Evolutionary conservation across 2,888 invertebrate species (phyloP).

Genomic region (Syrphus vitripennis): DNA sequence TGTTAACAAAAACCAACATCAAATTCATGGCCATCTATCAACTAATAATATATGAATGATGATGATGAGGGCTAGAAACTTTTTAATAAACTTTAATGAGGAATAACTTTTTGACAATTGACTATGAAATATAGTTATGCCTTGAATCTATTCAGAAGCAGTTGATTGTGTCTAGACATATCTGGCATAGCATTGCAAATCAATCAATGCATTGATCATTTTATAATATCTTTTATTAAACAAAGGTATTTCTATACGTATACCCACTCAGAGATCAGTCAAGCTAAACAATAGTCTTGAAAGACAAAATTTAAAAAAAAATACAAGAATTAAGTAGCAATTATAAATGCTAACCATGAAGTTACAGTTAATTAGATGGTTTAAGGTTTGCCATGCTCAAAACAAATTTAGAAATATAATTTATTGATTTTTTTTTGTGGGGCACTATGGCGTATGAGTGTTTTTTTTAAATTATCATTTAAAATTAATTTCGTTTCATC

Average conservation of each 20-base stretch:
- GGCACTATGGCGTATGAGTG: conserved; percentile 51
- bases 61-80: background rate
- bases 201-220: background rate
- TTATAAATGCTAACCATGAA: conserved; percentile 33
- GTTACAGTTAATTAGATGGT: conserved; percentile 25
- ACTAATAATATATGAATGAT: background rate
- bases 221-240: background rate
- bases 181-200: background rate
- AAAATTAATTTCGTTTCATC: background rate
- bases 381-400: conserved; percentile 30
- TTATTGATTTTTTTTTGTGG: background rate
- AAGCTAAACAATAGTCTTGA: background rate
- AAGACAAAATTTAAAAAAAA: background rate
- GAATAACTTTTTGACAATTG: background rate
- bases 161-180: conserved; percentile 2
- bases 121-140: background rate
- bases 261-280: too few relatives aligned
- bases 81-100: background rate
- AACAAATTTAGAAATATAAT: background rate
- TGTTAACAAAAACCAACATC: background rate
- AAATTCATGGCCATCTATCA: background rate
- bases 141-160: background rate
- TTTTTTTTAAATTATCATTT: background rate
- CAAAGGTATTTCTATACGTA: conserved; percentile 18
- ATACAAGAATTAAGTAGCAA: conserved; percentile 2